Evolutionary conservation across 2,888 invertebrate species (phyloP).

Genomic region (Drosophila nr. perissopoda): DNA sequence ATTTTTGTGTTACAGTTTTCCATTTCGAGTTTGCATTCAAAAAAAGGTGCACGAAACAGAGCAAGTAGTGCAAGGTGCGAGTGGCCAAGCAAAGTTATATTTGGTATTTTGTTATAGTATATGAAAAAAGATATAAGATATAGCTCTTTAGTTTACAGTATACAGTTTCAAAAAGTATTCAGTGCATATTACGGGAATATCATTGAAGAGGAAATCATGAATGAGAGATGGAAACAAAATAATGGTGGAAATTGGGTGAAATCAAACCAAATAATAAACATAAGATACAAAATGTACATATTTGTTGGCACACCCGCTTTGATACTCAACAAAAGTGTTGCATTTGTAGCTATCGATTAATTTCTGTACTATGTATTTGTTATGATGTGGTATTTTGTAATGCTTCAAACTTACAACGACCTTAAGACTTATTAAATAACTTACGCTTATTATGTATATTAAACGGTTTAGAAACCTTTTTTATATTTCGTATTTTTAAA

Average conservation of each 20-base stretch:
- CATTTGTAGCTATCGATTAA: constrained; percentile 20
- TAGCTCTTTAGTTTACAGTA: constrained; percentile 78
- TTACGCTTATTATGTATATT: constrained; percentile 6
- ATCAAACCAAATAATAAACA: constrained; percentile 9
- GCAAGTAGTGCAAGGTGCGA: constrained; percentile 81
- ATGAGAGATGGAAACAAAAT: constrained; percentile 9
- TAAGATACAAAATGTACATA: constrained; percentile 76
- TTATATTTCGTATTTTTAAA: background rate
- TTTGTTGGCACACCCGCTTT: constrained; percentile 81
- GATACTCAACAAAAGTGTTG: constrained; percentile 51
- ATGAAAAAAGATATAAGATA: constrained; percentile 81
- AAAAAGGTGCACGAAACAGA: constrained; percentile 81
- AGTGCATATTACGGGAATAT: constrained; percentile 55
- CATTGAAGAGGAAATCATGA: constrained; percentile 13
- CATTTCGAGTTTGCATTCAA: constrained; percentile 81
- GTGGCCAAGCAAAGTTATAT: constrained; percentile 81
- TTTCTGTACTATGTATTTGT: constrained; percentile 1
- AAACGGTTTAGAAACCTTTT: background rate
- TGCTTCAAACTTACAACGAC: constrained; percentile 20
- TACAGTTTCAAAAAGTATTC: constrained; percentile 65
- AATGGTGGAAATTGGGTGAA: constrained; percentile 4
- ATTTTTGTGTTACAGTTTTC: constrained; percentile 65
- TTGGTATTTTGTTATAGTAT: constrained; percentile 62
- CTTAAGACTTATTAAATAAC: constrained; percentile 34
- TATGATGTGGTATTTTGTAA: constrained; percentile 68